phyloP scores from a whole-genome alignment of 2,888 invertebrate genomes.

The Cryptocephalus primarius region DNA sequence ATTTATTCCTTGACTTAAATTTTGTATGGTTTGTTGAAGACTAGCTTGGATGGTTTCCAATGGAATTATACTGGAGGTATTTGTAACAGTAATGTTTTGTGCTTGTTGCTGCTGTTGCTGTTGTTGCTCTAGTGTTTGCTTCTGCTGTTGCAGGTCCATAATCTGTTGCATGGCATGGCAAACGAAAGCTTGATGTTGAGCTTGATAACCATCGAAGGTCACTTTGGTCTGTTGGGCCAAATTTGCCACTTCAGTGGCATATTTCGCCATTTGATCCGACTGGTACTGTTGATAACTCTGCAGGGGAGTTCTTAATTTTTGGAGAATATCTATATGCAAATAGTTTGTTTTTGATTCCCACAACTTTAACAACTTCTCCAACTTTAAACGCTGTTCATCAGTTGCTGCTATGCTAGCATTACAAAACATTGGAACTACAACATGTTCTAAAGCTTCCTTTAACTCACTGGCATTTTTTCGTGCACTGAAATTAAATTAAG shows the following conservation, averaged over 20 bases:
- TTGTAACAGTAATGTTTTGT: constrained; percentile 8
- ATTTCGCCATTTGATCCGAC: constrained; percentile 69
- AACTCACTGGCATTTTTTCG: constrained; percentile 91
- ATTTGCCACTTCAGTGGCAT: constrained; percentile 59
- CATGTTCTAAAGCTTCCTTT: constrained; percentile 85
- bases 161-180: constrained; percentile 85
- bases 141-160: constrained; percentile 72
- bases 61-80: constrained; percentile 21
- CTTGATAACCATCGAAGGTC: constrained; percentile 63
- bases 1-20: constrained; percentile 14
- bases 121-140: constrained; percentile 33
- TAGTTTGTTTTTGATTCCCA: constrained; percentile 96
- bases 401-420: constrained; percentile 77
- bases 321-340: constrained; percentile 70
- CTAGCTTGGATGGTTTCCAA: constrained; percentile 28
- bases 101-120: constrained; percentile 7
- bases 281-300: constrained; percentile 85
- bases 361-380: constrained; percentile 84
- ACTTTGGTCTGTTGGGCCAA: constrained; percentile 70
- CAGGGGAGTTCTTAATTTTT: constrained; percentile 77
- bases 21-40: constrained; percentile 26
- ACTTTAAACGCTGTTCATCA: constrained; percentile 80
- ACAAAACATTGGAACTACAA: constrained; percentile 97
- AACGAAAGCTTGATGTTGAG: constrained; percentile 92
- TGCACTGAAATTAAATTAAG: constrained; percentile 56